Conservation (phyloP, 2,888 invertebrate genomes). For the Ptilodon capucinus region DNA sequence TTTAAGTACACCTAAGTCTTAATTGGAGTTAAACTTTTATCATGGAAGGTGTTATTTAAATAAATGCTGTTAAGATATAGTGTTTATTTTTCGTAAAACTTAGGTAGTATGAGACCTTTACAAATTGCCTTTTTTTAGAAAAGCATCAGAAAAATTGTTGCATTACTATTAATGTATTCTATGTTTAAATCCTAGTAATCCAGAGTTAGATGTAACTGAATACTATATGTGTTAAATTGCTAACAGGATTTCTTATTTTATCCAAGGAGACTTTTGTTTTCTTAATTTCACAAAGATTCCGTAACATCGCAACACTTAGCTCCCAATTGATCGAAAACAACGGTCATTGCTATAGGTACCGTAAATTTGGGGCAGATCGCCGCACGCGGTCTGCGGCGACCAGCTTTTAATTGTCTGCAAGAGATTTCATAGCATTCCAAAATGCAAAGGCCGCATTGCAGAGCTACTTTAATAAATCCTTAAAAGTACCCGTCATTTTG, state of each 20-base stretch:
- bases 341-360: constrained; percentile 35
- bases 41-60: no score
- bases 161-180: no score
- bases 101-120: no score
- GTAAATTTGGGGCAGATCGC: constrained; percentile 34
- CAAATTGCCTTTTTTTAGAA: no score
- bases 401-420: constrained; percentile 57
- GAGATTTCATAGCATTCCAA: constrained; percentile 60
- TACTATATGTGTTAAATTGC: no score
- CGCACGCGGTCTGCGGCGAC: constrained; percentile 28
- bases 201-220: no score
- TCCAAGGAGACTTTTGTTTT: neutral
- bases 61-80: no score
- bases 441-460: constrained; percentile 46
- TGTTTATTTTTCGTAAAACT: no score
- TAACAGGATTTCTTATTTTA: no score
- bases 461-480: constrained; percentile 42
- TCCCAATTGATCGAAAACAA: constrained; percentile 32
- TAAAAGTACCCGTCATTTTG: constrained; percentile 21
- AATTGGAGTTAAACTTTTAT: neutral
- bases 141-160: no score
- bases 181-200: no score
- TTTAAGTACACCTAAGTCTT: neutral
- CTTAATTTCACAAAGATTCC: neutral
- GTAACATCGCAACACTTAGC: constrained; percentile 8